Percentiles rank a stretch among this genome's conserved stretches.
Evolutionary conservation across 1,140 invertebrate species (phyloP).

Genomic region (Lepidurus couesii): DNA sequence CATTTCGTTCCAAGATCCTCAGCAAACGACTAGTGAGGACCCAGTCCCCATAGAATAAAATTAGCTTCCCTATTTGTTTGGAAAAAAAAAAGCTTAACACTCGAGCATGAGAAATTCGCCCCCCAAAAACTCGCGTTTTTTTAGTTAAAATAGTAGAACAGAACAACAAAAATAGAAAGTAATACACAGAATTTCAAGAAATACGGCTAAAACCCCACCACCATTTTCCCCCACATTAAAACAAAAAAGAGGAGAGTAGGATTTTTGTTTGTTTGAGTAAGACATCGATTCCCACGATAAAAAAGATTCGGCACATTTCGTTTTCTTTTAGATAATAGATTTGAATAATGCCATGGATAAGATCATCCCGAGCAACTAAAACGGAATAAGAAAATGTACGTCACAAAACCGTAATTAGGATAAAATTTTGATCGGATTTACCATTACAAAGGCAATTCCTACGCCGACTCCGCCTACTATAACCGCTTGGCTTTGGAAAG

Average conservation of each 20-base stretch:
- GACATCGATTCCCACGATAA: neutral
- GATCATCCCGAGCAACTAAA: slow-evolving; percentile 42
- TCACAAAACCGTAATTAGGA: neutral
- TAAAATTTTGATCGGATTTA: slow-evolving; percentile 43
- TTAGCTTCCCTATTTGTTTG: neutral
- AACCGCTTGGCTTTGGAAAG: slow-evolving; percentile 64
- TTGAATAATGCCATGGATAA: slow-evolving; percentile 43
- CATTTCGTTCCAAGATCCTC: slow-evolving; percentile 8
- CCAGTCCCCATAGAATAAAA: slow-evolving; percentile 1
- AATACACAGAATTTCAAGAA: too few species aligned
- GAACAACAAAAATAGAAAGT: too few species aligned
- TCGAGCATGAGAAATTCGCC: neutral
- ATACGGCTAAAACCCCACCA: too few species aligned
- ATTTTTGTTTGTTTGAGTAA: neutral
- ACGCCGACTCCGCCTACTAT: slow-evolving; percentile 74
- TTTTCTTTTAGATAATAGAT: slow-evolving; percentile 39
- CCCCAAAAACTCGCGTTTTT: neutral
- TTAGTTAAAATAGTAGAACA: too few species aligned
- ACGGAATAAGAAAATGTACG: slow-evolving; percentile 31
- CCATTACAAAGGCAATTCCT: slow-evolving; percentile 72
- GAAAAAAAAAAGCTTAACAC: neutral
- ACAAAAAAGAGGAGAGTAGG: too few species aligned
- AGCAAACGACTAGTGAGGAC: slow-evolving; percentile 21
- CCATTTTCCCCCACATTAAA: too few species aligned
- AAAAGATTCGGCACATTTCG: neutral